Base-by-base conservation (phyloP, 2,797 vertebrate genomes). In the Sebastes variabilis region DNA sequence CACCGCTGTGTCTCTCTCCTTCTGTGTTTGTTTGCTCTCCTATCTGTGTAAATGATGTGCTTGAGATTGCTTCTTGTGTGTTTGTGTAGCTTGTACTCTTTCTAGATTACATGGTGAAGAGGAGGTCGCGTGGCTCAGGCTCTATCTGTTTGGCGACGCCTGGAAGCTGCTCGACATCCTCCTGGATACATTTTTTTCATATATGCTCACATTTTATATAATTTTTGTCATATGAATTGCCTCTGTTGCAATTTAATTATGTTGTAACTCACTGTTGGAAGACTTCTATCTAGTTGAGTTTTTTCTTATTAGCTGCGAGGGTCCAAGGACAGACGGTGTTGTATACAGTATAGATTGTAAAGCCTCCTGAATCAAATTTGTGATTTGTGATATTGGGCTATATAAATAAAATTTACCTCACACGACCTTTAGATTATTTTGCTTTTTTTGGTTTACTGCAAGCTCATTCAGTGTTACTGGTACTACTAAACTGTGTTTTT, bases 131-230 rank as follows among this genome's bases (percentile, higher is more conserved):
- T 59, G 8, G 27, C 8, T 59, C 27, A 10, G 25, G 58, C 27
- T 60, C 55, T 0, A 34, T 34, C 0, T 34, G 10, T 62, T n/a
- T 34, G 18, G 20, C 0, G 60, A 62, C 0, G 3, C 30, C 60
- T 1, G 10, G 30, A 22, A 34, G 60, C 20, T n/a, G 30, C n/a
- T 62, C 1, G 20, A 34, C n/a, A 13, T 22, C 29, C 0, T 32
- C 2, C 30, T 32, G n/a, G 10, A 62, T 34, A 62, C 2, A 36
- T 36, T 8, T 8, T 10, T 59, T 59, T 18, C 18, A 27, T 14
- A 58, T 58, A 58, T 27, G 25, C 8, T 27, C 1, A 58, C 25
- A 58, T 55, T 10, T 58, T 8, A 0, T 14, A 14, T 58, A 2
- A 27, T 58, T 58, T 27, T 59, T 59, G 27, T 29, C 56, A 29